These are phyloP conservation scores for Okamejei kenojei DNA, from an alignment of 2,797 vertebrate species.

Conservation along the genomic window DNA sequence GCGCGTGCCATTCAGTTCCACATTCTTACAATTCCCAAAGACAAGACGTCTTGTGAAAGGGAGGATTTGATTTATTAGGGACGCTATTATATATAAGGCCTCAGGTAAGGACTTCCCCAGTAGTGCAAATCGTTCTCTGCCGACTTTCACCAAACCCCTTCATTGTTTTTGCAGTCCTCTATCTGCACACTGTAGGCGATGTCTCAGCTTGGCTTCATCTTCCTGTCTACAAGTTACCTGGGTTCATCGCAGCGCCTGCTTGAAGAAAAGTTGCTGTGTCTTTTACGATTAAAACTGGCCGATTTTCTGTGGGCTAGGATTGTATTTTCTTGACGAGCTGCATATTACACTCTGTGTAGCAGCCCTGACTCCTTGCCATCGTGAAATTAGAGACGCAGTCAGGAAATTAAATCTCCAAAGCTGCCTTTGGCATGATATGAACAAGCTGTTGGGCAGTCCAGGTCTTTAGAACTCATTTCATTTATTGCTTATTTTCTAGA, in stretches of 20 bases:
- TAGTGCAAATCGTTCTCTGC: neutral
- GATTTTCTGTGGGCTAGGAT: neutral
- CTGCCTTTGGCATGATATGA: conserved; percentile 18
- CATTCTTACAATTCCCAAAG: neutral
- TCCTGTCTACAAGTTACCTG: neutral
- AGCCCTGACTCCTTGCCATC: conserved; percentile 9
- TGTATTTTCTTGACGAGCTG: conserved; percentile 2
- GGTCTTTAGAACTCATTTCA: conserved; percentile 3
- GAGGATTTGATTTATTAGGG: neutral
- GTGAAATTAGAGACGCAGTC: neutral
- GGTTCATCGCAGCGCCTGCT: neutral
- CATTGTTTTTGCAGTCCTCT: neutral
- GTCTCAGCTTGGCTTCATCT: neutral
- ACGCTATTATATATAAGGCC: neutral
- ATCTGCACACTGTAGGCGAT: neutral
- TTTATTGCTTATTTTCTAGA: conserved; percentile 27
- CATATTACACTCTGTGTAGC: neutral
- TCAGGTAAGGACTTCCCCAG: neutral
- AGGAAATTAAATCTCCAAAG: conserved; percentile 13
- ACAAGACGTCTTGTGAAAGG: neutral
- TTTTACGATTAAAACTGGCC: neutral
- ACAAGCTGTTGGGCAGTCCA: conserved; percentile 16
- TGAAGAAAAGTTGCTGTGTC: neutral
- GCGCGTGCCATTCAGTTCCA: neutral
- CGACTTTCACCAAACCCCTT: neutral